Evolutionary conservation across 2,797 vertebrate species (phyloP).

Genomic region (Diplodus puntazzo): DNA sequence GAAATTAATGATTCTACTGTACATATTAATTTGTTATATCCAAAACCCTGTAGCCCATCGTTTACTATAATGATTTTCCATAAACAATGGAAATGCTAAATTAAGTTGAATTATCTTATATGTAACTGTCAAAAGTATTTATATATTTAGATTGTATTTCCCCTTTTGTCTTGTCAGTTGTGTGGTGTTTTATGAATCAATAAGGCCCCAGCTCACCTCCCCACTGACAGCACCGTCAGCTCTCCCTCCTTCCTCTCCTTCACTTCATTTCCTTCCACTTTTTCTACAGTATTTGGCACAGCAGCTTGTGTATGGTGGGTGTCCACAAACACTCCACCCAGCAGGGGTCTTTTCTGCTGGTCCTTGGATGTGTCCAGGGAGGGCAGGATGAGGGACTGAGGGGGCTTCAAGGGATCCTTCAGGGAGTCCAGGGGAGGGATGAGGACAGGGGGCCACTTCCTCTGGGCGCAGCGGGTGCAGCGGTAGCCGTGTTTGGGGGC

Average conservation of each 20-base stretch:
- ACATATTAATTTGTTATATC: neutral
- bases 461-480: constrained; percentile 94
- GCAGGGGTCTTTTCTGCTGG: constrained; percentile 75
- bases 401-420: constrained; percentile 76
- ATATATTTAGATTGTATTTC: neutral
- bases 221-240: constrained; percentile 90
- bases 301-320: constrained; percentile 40
- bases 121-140: neutral
- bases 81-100: too few species aligned
- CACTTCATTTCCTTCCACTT: constrained; percentile 50
- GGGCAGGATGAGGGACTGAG: constrained; percentile 77
- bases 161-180: neutral
- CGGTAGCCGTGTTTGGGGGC: constrained; percentile 85
- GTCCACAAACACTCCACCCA: constrained; percentile 61
- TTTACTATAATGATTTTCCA: too few species aligned
- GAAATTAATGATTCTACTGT: neutral
- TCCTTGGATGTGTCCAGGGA: constrained; percentile 76
- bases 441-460: constrained; percentile 91
- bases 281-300: constrained; percentile 70
- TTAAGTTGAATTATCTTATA: neutral
- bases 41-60: too few species aligned
- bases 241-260: constrained; percentile 78
- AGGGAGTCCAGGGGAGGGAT: constrained; percentile 78
- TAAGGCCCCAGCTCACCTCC: constrained; percentile 85
- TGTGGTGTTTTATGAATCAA: neutral